Conservation (phyloP, 2,797 vertebrate species). For the Myotis pilosus region DNA sequence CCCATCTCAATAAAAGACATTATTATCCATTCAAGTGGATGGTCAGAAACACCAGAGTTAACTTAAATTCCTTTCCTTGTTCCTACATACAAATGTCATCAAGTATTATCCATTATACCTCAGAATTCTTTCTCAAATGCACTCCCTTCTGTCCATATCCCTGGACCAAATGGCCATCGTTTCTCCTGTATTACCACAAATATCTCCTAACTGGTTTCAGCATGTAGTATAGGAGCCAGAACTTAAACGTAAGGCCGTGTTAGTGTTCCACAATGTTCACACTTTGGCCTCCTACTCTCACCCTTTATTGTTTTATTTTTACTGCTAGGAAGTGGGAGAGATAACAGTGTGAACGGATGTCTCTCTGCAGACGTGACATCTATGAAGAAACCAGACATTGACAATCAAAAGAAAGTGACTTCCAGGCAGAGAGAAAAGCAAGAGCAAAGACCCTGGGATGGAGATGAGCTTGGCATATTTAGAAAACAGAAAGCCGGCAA, state of each 20-base stretch:
- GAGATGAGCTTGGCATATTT: not conserved
- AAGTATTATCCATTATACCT: not conserved
- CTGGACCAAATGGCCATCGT: not conserved
- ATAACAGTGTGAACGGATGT: not conserved
- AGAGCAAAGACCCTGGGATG: not conserved
- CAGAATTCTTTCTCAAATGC: not conserved
- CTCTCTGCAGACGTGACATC: not conserved
- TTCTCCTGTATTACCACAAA: not conserved
- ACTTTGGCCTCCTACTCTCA: not conserved
- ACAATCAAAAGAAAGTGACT: not conserved
- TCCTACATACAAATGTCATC: not conserved
- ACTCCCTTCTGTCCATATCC: not conserved
- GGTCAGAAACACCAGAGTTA: not conserved
- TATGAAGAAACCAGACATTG: not conserved
- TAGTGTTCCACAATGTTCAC: not conserved
- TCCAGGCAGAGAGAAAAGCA: not conserved
- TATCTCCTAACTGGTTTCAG: not conserved
- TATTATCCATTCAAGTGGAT: not conserved
- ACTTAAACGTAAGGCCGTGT: not conserved
- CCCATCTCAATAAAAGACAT: not conserved
- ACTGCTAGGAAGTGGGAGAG: not conserved
- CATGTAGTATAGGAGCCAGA: not conserved
- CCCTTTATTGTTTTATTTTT: not conserved
- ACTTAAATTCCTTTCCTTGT: not conserved
- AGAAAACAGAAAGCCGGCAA: not conserved